These are phyloP conservation scores for Dicyrtomina minuta DNA, from an alignment of 2,888 invertebrate genomes.

Conservation along the genomic window DNA sequence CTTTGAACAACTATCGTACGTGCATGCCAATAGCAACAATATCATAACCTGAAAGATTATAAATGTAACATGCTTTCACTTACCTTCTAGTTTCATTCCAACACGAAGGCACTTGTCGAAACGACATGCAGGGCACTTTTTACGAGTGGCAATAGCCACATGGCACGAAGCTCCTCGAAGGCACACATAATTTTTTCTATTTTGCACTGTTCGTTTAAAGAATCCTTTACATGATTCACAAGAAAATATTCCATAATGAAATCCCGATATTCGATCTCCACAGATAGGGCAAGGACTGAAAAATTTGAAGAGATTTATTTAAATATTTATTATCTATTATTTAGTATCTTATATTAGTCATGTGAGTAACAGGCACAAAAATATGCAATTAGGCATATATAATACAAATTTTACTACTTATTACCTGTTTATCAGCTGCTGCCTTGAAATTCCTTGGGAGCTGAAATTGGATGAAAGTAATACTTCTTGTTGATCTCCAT, in stretches of 20 bases:
- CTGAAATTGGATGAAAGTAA: conserved; percentile 53
- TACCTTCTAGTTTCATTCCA: conserved; percentile 95
- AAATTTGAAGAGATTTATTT: conserved; percentile 40
- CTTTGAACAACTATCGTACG: no score
- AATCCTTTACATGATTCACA: conserved; percentile 98
- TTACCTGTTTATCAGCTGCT: conserved; percentile 54
- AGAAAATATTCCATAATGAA: conserved; percentile 97
- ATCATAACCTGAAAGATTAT: no score
- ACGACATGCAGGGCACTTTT: conserved; percentile 95
- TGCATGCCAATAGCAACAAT: no score
- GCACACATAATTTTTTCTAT: conserved; percentile 94
- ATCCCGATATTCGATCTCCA: conserved; percentile 93
- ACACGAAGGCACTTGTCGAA: conserved; percentile 93
- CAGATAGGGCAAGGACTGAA: conserved; percentile 89
- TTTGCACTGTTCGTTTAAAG: conserved; percentile 98
- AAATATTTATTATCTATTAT: neutral
- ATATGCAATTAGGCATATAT: no score
- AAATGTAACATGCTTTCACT: no score
- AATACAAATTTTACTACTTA: neutral
- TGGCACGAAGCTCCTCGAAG: conserved; percentile 86
- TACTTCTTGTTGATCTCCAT: conserved; percentile 54
- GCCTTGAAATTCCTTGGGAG: conserved; percentile 53
- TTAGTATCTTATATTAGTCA: neutral
- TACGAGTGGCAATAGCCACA: conserved; percentile 87
- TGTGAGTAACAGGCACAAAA: no score